phyloP scores from a whole-genome alignment of 2,888 invertebrate species.

The Drosophila trichaetosa region DNA sequence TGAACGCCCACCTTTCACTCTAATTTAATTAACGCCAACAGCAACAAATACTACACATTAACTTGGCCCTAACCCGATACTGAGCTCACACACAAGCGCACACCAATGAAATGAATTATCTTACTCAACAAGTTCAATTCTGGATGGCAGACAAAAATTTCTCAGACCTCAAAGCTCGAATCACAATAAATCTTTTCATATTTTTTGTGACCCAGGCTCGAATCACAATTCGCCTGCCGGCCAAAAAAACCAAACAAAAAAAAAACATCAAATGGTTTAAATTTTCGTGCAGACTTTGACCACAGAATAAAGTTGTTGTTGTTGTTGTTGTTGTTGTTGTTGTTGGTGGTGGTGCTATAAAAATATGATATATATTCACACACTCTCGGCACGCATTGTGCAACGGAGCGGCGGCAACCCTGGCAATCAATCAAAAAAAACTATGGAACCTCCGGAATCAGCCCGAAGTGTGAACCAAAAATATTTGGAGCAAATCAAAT shows the following conservation, averaged over 20 bases:
- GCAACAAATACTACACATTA: constrained; percentile 22
- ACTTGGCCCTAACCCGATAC: constrained; percentile 10
- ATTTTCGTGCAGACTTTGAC: constrained; percentile 73
- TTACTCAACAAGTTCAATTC: constrained; percentile 61
- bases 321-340: constrained; percentile 35
- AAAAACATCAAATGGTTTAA: constrained; percentile 55
- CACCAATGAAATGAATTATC: constrained; percentile 53
- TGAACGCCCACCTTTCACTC: constrained; percentile 47
- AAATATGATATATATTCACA: constrained; percentile 80
- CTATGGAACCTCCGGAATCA: constrained; percentile 66
- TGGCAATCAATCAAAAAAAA: constrained; percentile 75
- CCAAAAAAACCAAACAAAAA: constrained; percentile 4
- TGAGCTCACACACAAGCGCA: neutral
- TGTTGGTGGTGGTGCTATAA: constrained; percentile 54
- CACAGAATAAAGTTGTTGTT: constrained; percentile 57
- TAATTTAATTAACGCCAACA: constrained; percentile 58
- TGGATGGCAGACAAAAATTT: constrained; percentile 48
- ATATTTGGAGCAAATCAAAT: constrained; percentile 79
- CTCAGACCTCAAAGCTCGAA: constrained; percentile 47
- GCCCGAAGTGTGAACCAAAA: constrained; percentile 72
- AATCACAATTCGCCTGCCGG: constrained; percentile 32
- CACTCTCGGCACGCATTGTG: constrained; percentile 61
- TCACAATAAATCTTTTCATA: constrained; percentile 67
- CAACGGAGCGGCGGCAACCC: constrained; percentile 18
- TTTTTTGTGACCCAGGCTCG: constrained; percentile 46